Evolutionary conservation across 2,113 vertebrate species (phyloP).

Genomic region (Bubo scandiacus): DNA sequence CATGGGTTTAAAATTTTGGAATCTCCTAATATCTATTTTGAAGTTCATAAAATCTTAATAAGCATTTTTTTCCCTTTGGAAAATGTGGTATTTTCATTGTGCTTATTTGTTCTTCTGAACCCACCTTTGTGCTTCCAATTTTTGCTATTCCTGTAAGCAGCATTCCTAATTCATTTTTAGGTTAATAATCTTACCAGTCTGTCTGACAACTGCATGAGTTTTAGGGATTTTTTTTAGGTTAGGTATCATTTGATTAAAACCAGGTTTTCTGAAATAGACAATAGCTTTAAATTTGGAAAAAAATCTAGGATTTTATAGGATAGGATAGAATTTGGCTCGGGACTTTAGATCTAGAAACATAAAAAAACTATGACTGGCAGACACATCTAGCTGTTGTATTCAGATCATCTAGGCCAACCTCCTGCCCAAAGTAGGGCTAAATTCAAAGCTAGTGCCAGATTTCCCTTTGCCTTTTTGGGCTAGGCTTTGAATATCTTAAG

Average conservation of each 20-base stretch:
- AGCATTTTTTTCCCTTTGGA: not conserved
- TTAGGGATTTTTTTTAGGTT: not conserved
- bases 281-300: not conserved
- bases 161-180: not conserved
- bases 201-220: not conserved
- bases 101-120: not conserved
- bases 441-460: not conserved
- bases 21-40: not conserved
- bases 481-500: not conserved
- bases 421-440: not conserved
- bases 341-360: not conserved
- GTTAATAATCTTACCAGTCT: not conserved
- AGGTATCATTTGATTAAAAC: not conserved
- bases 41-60: not conserved
- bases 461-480: not conserved
- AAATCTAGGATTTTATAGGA: not conserved
- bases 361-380: not conserved
- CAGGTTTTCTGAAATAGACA: not conserved
- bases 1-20: not conserved
- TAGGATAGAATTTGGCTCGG: not conserved
- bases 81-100: not conserved
- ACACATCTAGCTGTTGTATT: not conserved
- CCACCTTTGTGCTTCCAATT: not conserved
- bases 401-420: not conserved
- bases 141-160: not conserved